Conservation (phyloP, 2,888 invertebrate species). For the Ichneumoninae sp. region DNA sequence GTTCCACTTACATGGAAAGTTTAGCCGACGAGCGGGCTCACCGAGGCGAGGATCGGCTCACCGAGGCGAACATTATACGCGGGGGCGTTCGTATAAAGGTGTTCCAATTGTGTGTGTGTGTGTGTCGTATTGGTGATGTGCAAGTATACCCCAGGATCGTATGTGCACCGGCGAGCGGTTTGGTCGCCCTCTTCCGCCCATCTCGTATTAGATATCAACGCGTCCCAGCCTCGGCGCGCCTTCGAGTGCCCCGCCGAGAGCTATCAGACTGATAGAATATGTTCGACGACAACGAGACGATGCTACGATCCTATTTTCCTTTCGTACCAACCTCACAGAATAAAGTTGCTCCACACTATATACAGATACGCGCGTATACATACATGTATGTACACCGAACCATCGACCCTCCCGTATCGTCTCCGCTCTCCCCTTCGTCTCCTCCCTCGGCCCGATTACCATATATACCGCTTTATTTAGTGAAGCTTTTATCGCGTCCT, state of each 20-base stretch:
- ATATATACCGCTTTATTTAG: slow-evolving; percentile 79
- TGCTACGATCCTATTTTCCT: slow-evolving; percentile 21
- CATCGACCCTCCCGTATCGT: slow-evolving; percentile 36
- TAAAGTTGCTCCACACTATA: neutral
- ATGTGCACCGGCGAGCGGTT: slow-evolving; percentile 27
- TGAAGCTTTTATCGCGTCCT: slow-evolving; percentile 77
- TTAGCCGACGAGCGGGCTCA: slow-evolving; percentile 67
- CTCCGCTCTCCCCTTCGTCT: slow-evolving; percentile 24
- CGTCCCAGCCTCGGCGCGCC: slow-evolving; percentile 70
- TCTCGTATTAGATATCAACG: slow-evolving; percentile 77
- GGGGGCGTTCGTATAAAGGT: slow-evolving; percentile 73
- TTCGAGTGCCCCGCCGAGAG: slow-evolving; percentile 77
- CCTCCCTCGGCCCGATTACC: slow-evolving; percentile 73
- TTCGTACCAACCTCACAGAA: slow-evolving; percentile 8
- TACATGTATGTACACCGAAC: neutral
- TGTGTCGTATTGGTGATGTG: slow-evolving; percentile 39
- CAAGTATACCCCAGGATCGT: neutral
- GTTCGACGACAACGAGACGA: slow-evolving; percentile 63
- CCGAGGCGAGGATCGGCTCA: slow-evolving; percentile 34
- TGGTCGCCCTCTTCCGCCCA: slow-evolving; percentile 57
- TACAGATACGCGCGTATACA: neutral
- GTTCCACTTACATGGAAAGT: slow-evolving; percentile 75
- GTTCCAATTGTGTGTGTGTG: neutral
- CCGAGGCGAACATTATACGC: slow-evolving; percentile 68
- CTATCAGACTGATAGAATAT: slow-evolving; percentile 81